Conservation (phyloP, 2,888 invertebrate genomes). For the Hoplodrina ambigua region DNA sequence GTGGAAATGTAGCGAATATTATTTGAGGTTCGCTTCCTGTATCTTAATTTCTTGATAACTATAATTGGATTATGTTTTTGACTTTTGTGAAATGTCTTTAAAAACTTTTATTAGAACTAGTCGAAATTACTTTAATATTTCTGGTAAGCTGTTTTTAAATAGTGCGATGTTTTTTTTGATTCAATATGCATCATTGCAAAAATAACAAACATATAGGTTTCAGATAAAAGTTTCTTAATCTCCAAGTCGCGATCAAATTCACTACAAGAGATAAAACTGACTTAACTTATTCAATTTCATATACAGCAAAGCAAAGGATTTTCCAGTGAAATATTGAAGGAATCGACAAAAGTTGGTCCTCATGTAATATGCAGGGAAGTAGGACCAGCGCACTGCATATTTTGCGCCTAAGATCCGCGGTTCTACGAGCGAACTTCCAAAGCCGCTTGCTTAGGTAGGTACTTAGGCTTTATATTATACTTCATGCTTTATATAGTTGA, state of each 20-base stretch:
- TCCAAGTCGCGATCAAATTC: conserved; percentile 26
- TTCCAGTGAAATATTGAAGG: conserved; percentile 85
- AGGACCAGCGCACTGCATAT: conserved; percentile 79
- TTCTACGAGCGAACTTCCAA: conserved; percentile 75
- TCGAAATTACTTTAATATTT: not conserved
- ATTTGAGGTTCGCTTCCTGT: conserved; percentile 28
- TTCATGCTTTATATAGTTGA: conserved; percentile 35
- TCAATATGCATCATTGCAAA: not conserved
- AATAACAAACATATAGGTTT: conserved; percentile 3
- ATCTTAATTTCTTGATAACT: conserved; percentile 29
- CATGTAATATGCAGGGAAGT: conserved; percentile 86
- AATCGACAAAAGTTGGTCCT: conserved; percentile 85
- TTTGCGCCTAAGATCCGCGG: conserved; percentile 75
- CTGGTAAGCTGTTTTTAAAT: not conserved
- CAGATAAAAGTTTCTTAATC: conserved; percentile 23
- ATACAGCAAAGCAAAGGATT: conserved; percentile 70
- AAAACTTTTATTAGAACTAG: not conserved
- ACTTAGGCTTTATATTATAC: conserved; percentile 51
- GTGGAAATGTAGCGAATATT: conserved; percentile 50
- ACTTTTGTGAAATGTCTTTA: not conserved
- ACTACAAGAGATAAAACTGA: conserved; percentile 38
- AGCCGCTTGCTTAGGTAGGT: conserved; percentile 63
- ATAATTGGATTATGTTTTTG: conserved; percentile 26
- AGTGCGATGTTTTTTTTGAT: not conserved
- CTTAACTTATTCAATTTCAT: conserved; percentile 60